These are phyloP conservation scores for Gracilinanus agilis DNA, from an alignment of 2,113 vertebrate species.

Conservation along the genomic window DNA sequence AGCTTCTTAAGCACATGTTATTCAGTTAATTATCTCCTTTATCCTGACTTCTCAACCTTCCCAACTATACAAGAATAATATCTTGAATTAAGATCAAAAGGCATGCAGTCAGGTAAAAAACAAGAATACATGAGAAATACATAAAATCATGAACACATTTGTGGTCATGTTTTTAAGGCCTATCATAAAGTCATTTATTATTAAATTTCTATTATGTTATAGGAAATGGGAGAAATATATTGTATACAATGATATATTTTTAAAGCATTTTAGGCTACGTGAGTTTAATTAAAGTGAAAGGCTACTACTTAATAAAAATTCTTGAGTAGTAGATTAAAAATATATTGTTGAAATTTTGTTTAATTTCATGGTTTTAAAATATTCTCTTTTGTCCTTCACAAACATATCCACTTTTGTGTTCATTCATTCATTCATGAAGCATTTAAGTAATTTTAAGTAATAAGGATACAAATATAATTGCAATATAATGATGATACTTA, in stretches of 20 bases:
- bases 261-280: background rate
- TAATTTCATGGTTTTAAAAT: background rate
- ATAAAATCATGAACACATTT: background rate
- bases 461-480: background rate
- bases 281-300: constrained; percentile 7
- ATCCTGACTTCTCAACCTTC: background rate
- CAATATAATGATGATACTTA: background rate
- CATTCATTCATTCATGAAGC: no score
- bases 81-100: background rate
- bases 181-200: background rate
- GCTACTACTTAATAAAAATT: background rate
- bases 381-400: background rate
- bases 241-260: no score
- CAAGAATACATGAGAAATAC: background rate
- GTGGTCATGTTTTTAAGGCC: background rate
- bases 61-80: background rate
- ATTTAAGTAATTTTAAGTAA: no score
- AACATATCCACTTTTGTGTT: background rate
- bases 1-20: constrained; percentile 53
- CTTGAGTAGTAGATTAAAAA: background rate
- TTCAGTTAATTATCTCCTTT: constrained; percentile 48
- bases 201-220: background rate
- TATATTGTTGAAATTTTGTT: background rate
- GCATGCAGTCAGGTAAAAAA: background rate
- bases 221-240: background rate